Evolutionary conservation across 2,113 vertebrate genomes (phyloP).

Genomic region (Tupaia chinensis): DNA sequence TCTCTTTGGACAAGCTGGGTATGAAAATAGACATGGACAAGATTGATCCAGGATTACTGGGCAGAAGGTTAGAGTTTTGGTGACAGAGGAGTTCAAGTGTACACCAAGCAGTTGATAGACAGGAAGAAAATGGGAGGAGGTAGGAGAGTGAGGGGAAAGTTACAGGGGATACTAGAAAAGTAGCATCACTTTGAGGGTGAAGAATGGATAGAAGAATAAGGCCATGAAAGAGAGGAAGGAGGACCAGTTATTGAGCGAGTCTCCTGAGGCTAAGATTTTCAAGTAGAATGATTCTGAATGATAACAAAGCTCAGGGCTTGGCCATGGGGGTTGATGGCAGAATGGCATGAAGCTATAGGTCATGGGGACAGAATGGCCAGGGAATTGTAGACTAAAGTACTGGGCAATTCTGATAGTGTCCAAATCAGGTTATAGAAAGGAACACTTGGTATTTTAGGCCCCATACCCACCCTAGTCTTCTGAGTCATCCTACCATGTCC

Average conservation of each 20-base stretch:
- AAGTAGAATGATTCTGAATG: not conserved
- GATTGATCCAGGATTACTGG: not conserved
- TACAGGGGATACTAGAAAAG: too few species aligned
- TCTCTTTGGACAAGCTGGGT: not conserved
- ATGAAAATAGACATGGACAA: not conserved
- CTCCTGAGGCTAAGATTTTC: not conserved
- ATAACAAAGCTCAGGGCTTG: not conserved
- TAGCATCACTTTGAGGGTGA: not conserved
- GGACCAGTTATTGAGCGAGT: not conserved
- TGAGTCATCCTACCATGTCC: not conserved
- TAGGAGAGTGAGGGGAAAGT: not conserved
- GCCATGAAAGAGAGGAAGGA: not conserved
- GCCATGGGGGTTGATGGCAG: not conserved
- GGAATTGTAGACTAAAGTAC: not conserved
- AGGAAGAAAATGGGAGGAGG: not conserved
- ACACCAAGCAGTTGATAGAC: not conserved
- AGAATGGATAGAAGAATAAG: not conserved
- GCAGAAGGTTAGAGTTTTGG: not conserved
- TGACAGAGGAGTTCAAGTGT: not conserved
- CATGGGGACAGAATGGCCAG: not conserved
- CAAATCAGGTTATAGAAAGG: not conserved
- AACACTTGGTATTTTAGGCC: not conserved
- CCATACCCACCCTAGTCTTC: not conserved
- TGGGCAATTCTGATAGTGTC: not conserved
- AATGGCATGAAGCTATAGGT: not conserved